These are phyloP conservation scores for Spodoptera litura DNA, from an alignment of 1,140 invertebrate species.

Conservation along the genomic window DNA sequence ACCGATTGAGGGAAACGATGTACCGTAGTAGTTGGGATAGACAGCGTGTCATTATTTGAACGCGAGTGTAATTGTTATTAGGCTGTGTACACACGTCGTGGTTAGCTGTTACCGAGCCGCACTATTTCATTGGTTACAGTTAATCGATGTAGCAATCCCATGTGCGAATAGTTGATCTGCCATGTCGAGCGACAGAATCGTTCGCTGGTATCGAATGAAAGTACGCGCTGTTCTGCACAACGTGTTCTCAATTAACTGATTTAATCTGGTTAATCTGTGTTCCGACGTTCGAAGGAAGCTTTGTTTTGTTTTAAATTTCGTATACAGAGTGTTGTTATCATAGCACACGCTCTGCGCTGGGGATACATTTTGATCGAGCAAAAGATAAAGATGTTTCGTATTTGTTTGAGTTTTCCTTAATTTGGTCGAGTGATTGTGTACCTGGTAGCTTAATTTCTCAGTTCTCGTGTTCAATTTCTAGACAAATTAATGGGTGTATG, in stretches of 20 bases:
- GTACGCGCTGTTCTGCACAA: background rate
- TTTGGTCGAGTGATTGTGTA: too few relatives aligned
- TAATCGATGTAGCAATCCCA: constrained; percentile 12
- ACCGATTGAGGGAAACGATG: constrained; percentile 2
- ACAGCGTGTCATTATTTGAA: constrained; percentile 25
- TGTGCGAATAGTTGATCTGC: constrained; percentile 19
- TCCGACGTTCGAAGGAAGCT: background rate
- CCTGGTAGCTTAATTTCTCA: too few relatives aligned
- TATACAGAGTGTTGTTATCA: constrained; percentile 1
- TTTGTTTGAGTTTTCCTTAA: too few relatives aligned
- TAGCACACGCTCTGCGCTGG: background rate
- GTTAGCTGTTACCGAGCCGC: constrained; percentile 9
- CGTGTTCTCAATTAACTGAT: constrained; percentile 21
- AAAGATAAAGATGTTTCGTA: too few relatives aligned
- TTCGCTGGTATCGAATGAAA: constrained; percentile 20
- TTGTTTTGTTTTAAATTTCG: constrained; percentile 19
- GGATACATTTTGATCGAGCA: too few relatives aligned
- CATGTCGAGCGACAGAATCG: constrained; percentile 4
- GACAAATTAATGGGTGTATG: too few relatives aligned
- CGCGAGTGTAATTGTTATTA: constrained; percentile 21
- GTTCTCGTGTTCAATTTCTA: too few relatives aligned
- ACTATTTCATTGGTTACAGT: constrained; percentile 23
- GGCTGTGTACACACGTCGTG: constrained; percentile 12
- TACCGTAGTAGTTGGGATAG: background rate
- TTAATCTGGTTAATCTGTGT: constrained; percentile 24